Conservation (phyloP, 2,888 invertebrate genomes). For the Erpobdella octoculata region DNA sequence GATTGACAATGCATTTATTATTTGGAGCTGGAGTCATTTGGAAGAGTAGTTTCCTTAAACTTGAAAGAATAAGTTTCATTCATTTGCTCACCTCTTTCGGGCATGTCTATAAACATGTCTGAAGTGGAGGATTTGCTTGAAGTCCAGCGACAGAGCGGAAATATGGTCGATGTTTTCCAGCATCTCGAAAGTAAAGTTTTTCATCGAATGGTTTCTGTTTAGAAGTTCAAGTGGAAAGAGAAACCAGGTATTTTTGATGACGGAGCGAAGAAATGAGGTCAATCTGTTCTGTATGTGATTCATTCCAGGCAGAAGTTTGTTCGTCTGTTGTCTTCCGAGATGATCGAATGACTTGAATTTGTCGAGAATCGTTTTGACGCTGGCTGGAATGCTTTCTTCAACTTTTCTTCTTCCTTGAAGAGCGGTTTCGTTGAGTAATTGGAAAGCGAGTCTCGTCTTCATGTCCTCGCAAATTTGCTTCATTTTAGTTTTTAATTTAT, state of each 20-base stretch:
- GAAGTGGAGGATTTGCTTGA: not conserved
- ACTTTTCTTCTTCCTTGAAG: not conserved
- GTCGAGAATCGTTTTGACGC: not conserved
- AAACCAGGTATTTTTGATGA: not conserved
- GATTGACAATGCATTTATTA: too few species aligned
- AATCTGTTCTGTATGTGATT: not conserved
- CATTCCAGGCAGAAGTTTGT: not conserved
- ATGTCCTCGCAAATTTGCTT: not conserved
- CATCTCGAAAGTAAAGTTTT: not conserved
- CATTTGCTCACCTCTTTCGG: not conserved
- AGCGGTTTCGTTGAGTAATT: not conserved
- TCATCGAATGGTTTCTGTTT: not conserved
- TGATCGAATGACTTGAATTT: not conserved
- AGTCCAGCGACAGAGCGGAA: not conserved
- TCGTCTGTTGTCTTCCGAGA: not conserved
- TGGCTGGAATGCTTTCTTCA: not conserved
- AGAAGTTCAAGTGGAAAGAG: not conserved
- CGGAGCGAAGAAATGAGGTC: not conserved
- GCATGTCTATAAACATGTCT: not conserved
- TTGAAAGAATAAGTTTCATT: not conserved
- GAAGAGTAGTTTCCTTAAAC: too few species aligned
- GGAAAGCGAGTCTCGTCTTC: not conserved
- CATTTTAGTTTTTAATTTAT: not conserved
- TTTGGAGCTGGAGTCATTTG: too few species aligned
- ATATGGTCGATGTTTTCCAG: not conserved